These are phyloP conservation scores for Acrossocheilus wenchowensis DNA, from an alignment of 2,797 vertebrate species.

Conservation along the genomic window DNA sequence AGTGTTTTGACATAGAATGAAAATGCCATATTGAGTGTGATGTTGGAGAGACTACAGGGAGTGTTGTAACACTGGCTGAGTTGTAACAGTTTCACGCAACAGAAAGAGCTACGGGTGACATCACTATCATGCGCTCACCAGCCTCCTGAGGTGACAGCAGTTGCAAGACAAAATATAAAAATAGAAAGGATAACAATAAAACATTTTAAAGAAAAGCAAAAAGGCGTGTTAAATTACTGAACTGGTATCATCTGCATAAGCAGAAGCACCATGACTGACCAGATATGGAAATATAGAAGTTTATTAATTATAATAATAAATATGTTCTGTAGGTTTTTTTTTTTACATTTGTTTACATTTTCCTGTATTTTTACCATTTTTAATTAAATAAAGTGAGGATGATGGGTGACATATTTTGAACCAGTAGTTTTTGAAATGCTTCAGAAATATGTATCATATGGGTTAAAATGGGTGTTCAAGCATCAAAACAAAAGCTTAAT, in stretches of 20 bases:
- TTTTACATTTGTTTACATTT: too few relatives aligned
- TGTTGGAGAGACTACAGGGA: not conserved
- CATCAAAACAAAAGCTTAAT: too few relatives aligned
- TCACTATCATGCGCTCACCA: not conserved
- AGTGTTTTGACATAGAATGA: not conserved
- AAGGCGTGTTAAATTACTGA: not conserved
- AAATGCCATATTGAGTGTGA: not conserved
- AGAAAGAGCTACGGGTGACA: not conserved
- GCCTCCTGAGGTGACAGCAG: not conserved
- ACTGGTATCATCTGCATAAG: not conserved
- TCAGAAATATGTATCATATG: too few relatives aligned
- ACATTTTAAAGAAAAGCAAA: not conserved
- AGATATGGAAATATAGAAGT: not conserved
- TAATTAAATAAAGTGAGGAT: too few relatives aligned
- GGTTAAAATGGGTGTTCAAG: too few relatives aligned
- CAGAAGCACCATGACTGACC: too few relatives aligned
- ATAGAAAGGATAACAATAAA: not conserved
- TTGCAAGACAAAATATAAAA: not conserved
- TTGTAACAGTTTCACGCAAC: conserved; percentile 13
- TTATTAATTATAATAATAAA: not conserved
- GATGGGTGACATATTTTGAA: too few relatives aligned
- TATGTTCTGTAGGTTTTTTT: too few relatives aligned
- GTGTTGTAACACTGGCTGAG: not conserved
- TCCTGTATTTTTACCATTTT: too few relatives aligned
- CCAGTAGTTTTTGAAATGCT: too few relatives aligned